Evolutionary conservation across 2,797 vertebrate genomes (phyloP).

Genomic region (Crenichthys baileyi): DNA sequence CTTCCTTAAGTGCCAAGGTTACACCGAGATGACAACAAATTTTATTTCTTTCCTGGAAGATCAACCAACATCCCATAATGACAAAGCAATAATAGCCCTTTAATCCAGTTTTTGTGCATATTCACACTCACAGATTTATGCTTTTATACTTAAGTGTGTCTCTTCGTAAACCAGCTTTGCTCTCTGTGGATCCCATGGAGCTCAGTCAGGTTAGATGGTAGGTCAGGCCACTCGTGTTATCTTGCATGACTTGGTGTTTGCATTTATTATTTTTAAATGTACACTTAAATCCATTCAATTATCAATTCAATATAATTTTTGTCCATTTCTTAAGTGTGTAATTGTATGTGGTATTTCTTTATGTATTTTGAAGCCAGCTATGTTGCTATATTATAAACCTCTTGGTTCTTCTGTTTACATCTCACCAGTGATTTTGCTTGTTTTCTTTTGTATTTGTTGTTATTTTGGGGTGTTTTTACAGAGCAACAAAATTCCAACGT

Average conservation of each 20-base stretch:
- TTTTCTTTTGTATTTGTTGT: constrained; percentile 1
- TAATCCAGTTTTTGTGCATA: neutral
- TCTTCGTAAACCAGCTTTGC: no score
- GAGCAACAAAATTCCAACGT: neutral
- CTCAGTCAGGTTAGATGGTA: neutral
- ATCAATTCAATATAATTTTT: no score
- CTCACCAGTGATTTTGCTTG: neutral
- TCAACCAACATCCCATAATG: neutral
- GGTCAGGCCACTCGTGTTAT: neutral
- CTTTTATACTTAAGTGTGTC: neutral
- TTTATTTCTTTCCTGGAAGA: neutral
- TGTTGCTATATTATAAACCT: no score
- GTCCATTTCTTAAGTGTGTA: neutral
- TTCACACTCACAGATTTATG: neutral
- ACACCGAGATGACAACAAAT: constrained; percentile 37
- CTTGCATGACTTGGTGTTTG: neutral
- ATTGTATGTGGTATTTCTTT: neutral
- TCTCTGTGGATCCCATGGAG: neutral
- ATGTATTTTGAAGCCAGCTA: neutral
- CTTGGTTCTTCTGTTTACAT: neutral
- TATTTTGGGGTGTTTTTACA: neutral
- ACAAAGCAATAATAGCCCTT: no score
- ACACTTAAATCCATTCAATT: neutral
- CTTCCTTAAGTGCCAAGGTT: constrained; percentile 15
- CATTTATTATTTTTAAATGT: neutral